Conservation (phyloP, 2,888 invertebrate genomes). For the Aphidius colemani region DNA sequence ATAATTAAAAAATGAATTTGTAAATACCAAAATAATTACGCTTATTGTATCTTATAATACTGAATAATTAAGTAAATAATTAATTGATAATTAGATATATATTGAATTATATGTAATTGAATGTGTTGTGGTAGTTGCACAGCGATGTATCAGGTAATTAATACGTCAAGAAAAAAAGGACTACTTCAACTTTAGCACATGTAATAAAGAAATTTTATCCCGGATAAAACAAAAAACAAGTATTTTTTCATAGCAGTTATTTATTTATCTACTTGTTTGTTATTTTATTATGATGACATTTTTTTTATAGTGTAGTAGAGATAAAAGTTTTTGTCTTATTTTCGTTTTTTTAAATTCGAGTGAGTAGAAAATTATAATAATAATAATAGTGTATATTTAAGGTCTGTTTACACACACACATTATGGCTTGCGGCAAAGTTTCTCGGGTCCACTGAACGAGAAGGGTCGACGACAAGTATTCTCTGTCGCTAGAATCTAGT, state of each 20-base stretch:
- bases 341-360: too few relatives aligned
- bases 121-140: slow-evolving; percentile 60
- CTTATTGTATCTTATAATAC: slow-evolving; percentile 60
- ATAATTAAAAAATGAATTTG: slow-evolving; percentile 31
- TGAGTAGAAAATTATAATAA: too few relatives aligned
- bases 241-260: slow-evolving; percentile 16
- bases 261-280: slow-evolving; percentile 5
- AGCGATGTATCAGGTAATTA: slow-evolving; percentile 57
- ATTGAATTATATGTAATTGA: slow-evolving; percentile 50
- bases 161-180: slow-evolving; percentile 37
- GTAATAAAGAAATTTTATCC: slow-evolving; percentile 60
- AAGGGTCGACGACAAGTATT: too few relatives aligned
- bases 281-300: too few relatives aligned
- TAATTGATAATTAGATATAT: too few relatives aligned
- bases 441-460: too few relatives aligned
- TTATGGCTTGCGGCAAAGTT: too few relatives aligned
- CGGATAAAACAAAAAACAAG: slow-evolving; percentile 44
- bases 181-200: slow-evolving; percentile 53
- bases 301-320: too few relatives aligned
- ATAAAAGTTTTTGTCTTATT: too few relatives aligned
- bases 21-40: slow-evolving; percentile 57
- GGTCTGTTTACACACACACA: too few relatives aligned
- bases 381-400: too few relatives aligned
- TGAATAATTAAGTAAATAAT: slow-evolving; percentile 59
- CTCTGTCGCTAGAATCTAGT: too few relatives aligned